phyloP scores from a whole-genome alignment of 2,888 invertebrate species.

The Pasiphila rectangulata region DNA sequence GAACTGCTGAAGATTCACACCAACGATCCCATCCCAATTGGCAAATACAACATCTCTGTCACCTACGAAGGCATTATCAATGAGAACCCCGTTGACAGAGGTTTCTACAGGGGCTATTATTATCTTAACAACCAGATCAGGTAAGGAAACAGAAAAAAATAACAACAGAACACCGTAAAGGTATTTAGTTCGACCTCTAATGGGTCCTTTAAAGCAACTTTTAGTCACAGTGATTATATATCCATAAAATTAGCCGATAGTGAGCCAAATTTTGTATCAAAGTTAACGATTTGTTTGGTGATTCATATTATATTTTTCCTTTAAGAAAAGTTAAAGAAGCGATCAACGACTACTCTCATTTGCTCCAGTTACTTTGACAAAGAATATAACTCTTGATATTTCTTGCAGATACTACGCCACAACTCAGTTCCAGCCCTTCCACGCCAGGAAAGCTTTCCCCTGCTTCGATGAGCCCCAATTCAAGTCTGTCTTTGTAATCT shows the following conservation, averaged over 20 bases:
- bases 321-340: too few species aligned
- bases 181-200: too few species aligned
- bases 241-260: too few species aligned
- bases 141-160: constrained; percentile 33
- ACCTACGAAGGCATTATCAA: constrained; percentile 58
- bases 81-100: constrained; percentile 64
- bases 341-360: too few species aligned
- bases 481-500: constrained; percentile 87
- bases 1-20: constrained; percentile 62
- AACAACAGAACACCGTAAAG: too few species aligned
- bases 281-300: too few species aligned
- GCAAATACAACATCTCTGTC: constrained; percentile 57
- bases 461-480: constrained; percentile 93
- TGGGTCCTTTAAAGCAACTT: too few species aligned
- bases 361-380: too few species aligned
- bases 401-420: constrained; percentile 72
- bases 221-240: too few species aligned
- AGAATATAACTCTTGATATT: constrained; percentile 7
- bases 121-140: constrained; percentile 45
- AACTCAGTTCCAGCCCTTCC: constrained; percentile 90
- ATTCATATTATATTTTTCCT: too few species aligned
- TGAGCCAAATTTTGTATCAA: too few species aligned
- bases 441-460: constrained; percentile 91
- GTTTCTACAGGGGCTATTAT: constrained; percentile 72
- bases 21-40: constrained; percentile 42